Base-by-base conservation (phyloP, 2,113 vertebrate species). In the Myrmecophaga tridactyla region DNA sequence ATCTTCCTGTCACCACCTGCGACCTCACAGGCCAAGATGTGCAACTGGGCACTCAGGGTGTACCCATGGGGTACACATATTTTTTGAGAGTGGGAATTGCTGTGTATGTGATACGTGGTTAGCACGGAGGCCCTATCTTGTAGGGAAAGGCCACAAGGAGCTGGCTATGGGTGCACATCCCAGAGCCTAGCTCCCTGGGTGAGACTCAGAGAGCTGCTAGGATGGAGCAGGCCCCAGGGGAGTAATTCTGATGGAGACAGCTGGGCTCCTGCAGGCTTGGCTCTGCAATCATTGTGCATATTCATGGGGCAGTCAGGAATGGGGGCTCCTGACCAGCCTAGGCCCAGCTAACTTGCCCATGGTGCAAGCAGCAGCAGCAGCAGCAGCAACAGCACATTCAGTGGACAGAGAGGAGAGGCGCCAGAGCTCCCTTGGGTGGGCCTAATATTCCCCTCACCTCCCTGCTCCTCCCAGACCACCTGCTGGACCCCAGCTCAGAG, bases 401-500 rank as follows among this genome's bases (percentile, higher is more conserved):
- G 72, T 41, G 31, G 25, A 75, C 41, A 46, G 65, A 84, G 75
- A 90, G 75, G 65, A 84, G 75, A 90, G 75, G 65, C 81, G 60
- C 48, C 41, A 25, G 43, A 56, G 70, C 11, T 86, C 86, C 51
- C 72, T 90, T 83, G 73, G 67, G 36, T 85, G 36, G 60, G 63
- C 82, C 46, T 91, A 75, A n/a, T 56, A 91, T 12, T 18, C 36
- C 58, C 56, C 18, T 36, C 46, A 14, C 41, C 29, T 23, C 36
- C 21, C 25, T 63, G n/a, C 46, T 36, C 83, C 48, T 94, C 70
- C 51, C 34, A 62, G 87, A n/a, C 67, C 92, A 95, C 95, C 90
- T 92, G 92, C 90, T 73, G 14, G 51, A 53, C 46, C 89, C 76
- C n/a, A 84, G 93, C 75, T 77, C 51, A 27, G 67, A 60, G 29